These are phyloP conservation scores for Oreocharis arfaki DNA, from an alignment of 2,113 vertebrate species.

Conservation along the genomic window DNA sequence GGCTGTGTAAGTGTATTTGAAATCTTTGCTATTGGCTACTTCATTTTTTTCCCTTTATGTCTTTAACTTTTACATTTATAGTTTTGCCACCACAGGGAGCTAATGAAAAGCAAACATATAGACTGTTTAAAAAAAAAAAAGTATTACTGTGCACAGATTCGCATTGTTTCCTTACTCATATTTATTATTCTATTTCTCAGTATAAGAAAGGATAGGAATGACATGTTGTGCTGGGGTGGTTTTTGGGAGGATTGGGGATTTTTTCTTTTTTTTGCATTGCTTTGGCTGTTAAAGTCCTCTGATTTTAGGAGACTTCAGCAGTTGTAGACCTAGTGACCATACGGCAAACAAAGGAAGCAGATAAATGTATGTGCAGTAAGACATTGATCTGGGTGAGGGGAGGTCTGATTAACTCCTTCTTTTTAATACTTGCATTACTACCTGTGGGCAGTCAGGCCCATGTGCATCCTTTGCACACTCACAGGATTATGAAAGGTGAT, in stretches of 20 bases:
- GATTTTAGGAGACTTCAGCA: background rate
- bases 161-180: background rate
- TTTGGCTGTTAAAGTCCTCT: background rate
- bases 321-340: background rate
- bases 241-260: background rate
- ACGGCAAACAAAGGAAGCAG: background rate
- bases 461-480: background rate
- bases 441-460: background rate
- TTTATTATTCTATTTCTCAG: background rate
- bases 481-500: background rate
- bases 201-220: background rate
- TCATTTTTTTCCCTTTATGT: background rate
- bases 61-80: background rate
- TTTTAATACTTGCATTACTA: background rate
- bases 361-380: background rate
- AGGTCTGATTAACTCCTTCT: background rate
- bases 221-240: background rate
- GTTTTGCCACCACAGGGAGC: slow-evolving; percentile 7
- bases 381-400: background rate
- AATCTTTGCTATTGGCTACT: slow-evolving; percentile 23
- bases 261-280: background rate
- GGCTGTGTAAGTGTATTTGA: background rate
- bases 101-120: slow-evolving; percentile 35
- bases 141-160: background rate
- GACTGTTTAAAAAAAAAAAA: background rate